Conservation (phyloP, 2,888 invertebrate species). For the Anorthoa munda region DNA sequence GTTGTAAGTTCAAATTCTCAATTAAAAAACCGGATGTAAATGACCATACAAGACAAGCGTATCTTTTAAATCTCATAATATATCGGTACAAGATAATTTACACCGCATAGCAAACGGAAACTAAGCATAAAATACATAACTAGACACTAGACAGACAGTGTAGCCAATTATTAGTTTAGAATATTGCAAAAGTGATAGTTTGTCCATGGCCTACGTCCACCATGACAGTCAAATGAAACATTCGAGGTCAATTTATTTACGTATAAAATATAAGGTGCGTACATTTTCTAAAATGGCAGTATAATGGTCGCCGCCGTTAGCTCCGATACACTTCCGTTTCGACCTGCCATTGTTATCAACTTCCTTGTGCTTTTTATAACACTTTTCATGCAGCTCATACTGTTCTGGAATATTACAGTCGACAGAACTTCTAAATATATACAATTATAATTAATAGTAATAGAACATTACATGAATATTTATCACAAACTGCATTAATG, state of each 20-base stretch:
- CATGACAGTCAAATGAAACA: constrained; percentile 52
- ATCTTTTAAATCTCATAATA: background rate
- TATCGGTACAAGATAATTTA: background rate
- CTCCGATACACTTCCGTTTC: constrained; percentile 76
- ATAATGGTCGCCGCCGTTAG: constrained; percentile 75
- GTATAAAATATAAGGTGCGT: constrained; percentile 48
- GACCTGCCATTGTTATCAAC: constrained; percentile 74
- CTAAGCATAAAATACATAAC: background rate
- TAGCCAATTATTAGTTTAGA: constrained; percentile 21
- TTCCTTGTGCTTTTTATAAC: constrained; percentile 77
- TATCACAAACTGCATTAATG: constrained; percentile 20
- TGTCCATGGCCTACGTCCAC: constrained; percentile 52
- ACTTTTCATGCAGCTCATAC: constrained; percentile 37
- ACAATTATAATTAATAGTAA: constrained; percentile 40
- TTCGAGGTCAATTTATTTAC: constrained; percentile 74
- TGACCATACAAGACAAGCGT: background rate
- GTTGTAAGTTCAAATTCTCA: background rate
- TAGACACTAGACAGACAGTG: constrained; percentile 9
- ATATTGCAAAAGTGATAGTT: constrained; percentile 60
- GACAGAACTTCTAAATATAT: constrained; percentile 24
- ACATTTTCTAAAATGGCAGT: constrained; percentile 71
- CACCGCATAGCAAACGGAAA: background rate
- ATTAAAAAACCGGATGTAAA: background rate
- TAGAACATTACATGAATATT: constrained; percentile 48
- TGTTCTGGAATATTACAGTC: constrained; percentile 13